Evolutionary conservation across 2,888 invertebrate species (phyloP), one percentile per base, ranked within the genome.

Genomic region (Pimpla rufipes): DNA sequence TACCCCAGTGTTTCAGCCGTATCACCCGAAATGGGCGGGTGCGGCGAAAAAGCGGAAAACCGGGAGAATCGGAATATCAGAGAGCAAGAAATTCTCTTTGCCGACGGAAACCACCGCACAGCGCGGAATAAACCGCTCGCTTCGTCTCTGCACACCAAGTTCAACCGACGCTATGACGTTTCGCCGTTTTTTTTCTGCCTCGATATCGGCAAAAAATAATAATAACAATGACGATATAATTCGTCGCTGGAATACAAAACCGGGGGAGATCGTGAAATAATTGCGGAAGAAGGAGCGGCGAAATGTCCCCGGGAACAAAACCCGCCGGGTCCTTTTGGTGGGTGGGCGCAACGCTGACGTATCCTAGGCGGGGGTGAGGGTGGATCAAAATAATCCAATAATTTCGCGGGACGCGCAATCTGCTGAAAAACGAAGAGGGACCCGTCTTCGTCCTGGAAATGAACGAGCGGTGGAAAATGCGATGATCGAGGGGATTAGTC

Each of bases 301-400:
- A 42, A 42, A 66, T 45, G 5, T 21, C 1, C n/a, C 13, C 21
- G 23, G 7, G 42, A 40, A 42, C 42, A 45, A 42, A 42, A 45
- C 13, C 42, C 8, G 7, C 4, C n/a, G 11, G n/a, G n/a, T 18
- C 45, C 13, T 18, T 5, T 2, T 5, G 3, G 29, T 29, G 29
- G 5, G n/a, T n/a, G n/a, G 40, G 40, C 16, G 13, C 21, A 29
- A 11, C 23, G 21, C 40, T 55, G 42, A 40, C 29, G 52, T 16
- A 71, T 71, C 10, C n/a, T n/a, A n/a, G n/a, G n/a, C n/a, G n/a
- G 29, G 47, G 16, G 40, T 23, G 37, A 21, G 45, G 16, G 47
- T 2, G 16, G 64, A 79, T 52, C 50, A 62, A 62, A 62, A 75
- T 77, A 71, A 81, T 81, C 77, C 81, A 68, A 77, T 77, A 77